Evolutionary conservation across 2,888 invertebrate species (phyloP).

Genomic region (Steromphala cineraria): DNA sequence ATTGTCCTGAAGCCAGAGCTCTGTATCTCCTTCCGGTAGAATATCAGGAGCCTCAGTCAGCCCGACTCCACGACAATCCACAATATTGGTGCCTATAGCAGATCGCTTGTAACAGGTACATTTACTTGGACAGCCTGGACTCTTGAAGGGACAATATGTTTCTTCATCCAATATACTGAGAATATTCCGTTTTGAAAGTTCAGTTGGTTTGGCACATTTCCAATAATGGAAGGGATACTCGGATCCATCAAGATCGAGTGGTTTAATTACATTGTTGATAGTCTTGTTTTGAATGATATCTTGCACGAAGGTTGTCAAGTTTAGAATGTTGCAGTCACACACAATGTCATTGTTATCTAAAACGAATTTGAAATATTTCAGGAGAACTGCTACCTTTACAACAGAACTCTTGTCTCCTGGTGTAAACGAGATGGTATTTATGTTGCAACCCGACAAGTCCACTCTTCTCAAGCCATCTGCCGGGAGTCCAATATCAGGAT

Average conservation of each 20-base stretch:
- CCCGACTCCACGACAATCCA: constrained; percentile 10
- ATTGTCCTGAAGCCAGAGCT: constrained; percentile 34
- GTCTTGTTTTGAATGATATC: not conserved
- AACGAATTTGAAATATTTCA: constrained; percentile 11
- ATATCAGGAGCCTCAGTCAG: constrained; percentile 9
- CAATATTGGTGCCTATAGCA: not conserved
- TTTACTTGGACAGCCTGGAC: not conserved
- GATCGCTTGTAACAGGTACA: constrained; percentile 6
- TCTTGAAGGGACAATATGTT: not conserved
- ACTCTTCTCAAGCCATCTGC: not conserved
- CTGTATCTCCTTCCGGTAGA: constrained; percentile 4
- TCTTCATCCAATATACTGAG: not conserved
- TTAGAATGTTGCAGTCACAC: constrained; percentile 16
- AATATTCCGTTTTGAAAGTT: not conserved
- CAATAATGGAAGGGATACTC: not conserved
- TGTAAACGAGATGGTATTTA: not conserved
- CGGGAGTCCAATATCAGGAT: not conserved
- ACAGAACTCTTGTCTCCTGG: not conserved
- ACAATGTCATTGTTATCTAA: not conserved
- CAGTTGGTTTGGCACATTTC: not conserved
- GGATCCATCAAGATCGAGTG: not conserved
- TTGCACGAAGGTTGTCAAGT: not conserved
- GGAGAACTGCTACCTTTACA: not conserved
- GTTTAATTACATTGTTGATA: not conserved
- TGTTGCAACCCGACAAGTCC: not conserved